phyloP scores from a whole-genome alignment of 2,113 vertebrate genomes.

The Boulengeromyrus knoepffleri region DNA sequence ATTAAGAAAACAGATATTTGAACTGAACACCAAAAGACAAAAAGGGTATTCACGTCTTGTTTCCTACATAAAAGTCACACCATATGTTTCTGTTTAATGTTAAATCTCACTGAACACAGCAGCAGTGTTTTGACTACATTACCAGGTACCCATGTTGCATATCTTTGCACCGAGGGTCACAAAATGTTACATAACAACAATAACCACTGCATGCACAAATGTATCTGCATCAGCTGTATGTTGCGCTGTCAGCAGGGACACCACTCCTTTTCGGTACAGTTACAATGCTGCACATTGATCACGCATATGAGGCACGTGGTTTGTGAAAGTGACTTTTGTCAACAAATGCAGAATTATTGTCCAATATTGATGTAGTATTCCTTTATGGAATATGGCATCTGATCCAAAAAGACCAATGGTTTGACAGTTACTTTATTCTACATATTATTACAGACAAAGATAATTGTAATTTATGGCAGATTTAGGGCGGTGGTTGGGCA shows the following conservation, averaged over 20 bases:
- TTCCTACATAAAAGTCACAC: neutral
- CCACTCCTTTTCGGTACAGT: neutral
- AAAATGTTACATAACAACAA: neutral
- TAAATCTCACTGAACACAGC: neutral
- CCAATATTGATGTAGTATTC: neutral
- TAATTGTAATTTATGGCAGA: neutral
- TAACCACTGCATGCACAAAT: neutral
- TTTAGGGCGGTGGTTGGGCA: neutral
- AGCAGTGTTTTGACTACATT: neutral
- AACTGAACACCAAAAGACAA: neutral
- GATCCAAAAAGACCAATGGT: conserved; percentile 4
- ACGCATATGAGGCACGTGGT: conserved; percentile 3
- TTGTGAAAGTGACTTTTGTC: neutral
- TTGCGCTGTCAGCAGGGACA: neutral
- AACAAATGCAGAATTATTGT: neutral
- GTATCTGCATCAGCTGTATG: neutral
- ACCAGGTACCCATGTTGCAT: neutral
- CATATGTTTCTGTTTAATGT: neutral
- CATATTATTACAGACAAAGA: neutral
- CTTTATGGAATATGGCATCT: conserved; percentile 43
- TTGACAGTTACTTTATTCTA: neutral
- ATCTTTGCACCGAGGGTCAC: neutral
- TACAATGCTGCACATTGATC: neutral
- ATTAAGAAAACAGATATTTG: neutral
- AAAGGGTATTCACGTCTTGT: neutral